Evolutionary conservation across 92 coral and sea anemone species (phyloP).

Genomic region (Epizoanthus scotinus): DNA sequence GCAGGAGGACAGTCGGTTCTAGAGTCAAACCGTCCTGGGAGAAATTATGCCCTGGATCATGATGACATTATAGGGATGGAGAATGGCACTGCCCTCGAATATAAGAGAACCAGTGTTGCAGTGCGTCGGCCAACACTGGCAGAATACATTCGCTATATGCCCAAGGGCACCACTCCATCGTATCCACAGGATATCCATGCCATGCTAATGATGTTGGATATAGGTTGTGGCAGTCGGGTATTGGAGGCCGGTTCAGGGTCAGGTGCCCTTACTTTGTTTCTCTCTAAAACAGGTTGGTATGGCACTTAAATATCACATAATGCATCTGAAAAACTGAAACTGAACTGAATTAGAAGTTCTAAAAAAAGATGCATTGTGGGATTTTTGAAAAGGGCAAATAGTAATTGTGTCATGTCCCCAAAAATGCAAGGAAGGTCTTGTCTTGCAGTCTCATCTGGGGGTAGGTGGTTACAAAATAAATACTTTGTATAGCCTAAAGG

Average conservation of each 20-base stretch:
- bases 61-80: conserved; percentile 30
- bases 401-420: too few species aligned
- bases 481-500: too few species aligned
- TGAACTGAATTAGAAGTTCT: too few species aligned
- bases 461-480: too few species aligned
- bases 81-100: not conserved
- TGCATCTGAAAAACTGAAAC: too few species aligned
- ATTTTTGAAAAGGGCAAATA: not conserved
- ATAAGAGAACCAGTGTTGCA: conserved; percentile 25
- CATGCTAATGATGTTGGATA: conserved; percentile 48
- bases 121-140: conserved; percentile 37
- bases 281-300: conserved; percentile 43
- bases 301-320: too few species aligned
- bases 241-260: conserved; percentile 56
- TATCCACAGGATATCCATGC: conserved; percentile 55
- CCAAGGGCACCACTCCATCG: conserved; percentile 47
- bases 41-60: conserved; percentile 19
- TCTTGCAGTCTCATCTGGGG: too few species aligned
- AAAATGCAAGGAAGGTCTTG: too few species aligned
- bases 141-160: conserved; percentile 42
- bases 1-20: conserved; percentile 34
- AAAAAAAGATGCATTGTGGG: not conserved
- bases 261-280: conserved; percentile 46
- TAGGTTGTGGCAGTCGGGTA: conserved; percentile 35
- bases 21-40: conserved; percentile 39